Conservation (phyloP, 2,113 vertebrate species). For the Ahaetulla prasina region DNA sequence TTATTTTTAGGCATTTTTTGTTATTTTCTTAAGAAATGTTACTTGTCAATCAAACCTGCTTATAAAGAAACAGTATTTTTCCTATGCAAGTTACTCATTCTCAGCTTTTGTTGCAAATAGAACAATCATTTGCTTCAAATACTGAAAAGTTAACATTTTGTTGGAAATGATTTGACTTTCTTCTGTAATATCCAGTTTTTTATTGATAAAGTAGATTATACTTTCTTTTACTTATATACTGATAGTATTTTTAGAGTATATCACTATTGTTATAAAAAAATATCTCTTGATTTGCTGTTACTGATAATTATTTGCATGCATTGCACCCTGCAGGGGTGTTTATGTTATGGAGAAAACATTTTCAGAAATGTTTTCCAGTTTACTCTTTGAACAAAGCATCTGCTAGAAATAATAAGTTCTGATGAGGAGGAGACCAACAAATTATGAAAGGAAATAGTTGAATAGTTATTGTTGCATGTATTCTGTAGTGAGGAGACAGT, state of each 20-base stretch:
- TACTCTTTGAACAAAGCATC: conserved; percentile 44
- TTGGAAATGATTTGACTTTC: neutral
- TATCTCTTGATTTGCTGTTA: neutral
- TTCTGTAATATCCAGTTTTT: neutral
- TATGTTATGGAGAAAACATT: conserved; percentile 23
- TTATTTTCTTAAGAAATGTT: neutral
- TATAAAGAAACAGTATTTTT: neutral
- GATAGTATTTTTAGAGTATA: neutral
- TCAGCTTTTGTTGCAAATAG: conserved; percentile 31
- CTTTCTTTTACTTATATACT: neutral
- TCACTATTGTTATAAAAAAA: neutral
- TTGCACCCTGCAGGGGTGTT: neutral
- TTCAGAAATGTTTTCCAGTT: conserved; percentile 9
- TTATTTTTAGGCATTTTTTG: neutral
- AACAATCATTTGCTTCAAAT: conserved; percentile 20
- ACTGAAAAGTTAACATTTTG: conserved; percentile 50
- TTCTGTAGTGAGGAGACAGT: conserved; percentile 54
- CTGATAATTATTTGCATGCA: neutral
- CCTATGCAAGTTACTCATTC: neutral
- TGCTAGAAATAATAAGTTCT: conserved; percentile 48
- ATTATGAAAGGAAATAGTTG: conserved; percentile 67
- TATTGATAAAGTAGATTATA: neutral
- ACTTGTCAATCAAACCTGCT: neutral
- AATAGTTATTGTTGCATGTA: conserved; percentile 54
- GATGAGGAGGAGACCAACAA: conserved; percentile 21